Base-by-base conservation (phyloP, 2,113 vertebrate genomes). In the Chloropsis hardwickii region DNA sequence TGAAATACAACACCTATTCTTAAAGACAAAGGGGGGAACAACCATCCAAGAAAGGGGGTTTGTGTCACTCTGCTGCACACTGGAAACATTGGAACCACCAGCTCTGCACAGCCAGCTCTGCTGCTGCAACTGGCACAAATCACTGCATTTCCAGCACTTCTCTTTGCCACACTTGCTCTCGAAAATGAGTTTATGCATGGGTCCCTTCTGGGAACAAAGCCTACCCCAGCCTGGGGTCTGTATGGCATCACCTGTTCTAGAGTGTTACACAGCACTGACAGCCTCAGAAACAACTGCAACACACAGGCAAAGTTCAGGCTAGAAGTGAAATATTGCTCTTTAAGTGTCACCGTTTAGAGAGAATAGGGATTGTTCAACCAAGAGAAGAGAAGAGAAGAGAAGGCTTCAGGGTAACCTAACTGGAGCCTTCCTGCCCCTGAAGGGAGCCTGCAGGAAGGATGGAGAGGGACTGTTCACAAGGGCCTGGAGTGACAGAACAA, bases 181-280 rank as follows among this genome's bases (percentile, higher is more conserved):
- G 50, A 53, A 76, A 56, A 37, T 18, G 19, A 37, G 5, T 54
- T 57, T 50, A 33, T 2, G 0, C 20, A 8, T 16, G 16, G 10
- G 9, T 67, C 51, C 31, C 18, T 84, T 66, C 44, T 21, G 11
- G 37, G 16, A 79, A 42, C 25, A 45, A 50, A 15, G 16, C 29
- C 39, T 50, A 18, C 14, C 62, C 45, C 0, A 0, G 1, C 14
- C 14, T 48, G 39, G 37, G 10, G 20, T 65, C 33, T 19, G 22
- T 48, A 9, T 19, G 45, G 33, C 24, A 40, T 39, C 60, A 25
- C 22, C 28, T 40, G 1, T 21, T 53, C 60, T 6, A 39, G 42
- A 31, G 44, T 4, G 9, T 27, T 33, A 21, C 14, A 15, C 2
- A 3, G 35, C 22, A 56, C 10, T 16, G 5, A 18, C n/a, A 37